Base-by-base conservation (phyloP, 2,888 invertebrate species). In the Petrophora chlorosata region DNA sequence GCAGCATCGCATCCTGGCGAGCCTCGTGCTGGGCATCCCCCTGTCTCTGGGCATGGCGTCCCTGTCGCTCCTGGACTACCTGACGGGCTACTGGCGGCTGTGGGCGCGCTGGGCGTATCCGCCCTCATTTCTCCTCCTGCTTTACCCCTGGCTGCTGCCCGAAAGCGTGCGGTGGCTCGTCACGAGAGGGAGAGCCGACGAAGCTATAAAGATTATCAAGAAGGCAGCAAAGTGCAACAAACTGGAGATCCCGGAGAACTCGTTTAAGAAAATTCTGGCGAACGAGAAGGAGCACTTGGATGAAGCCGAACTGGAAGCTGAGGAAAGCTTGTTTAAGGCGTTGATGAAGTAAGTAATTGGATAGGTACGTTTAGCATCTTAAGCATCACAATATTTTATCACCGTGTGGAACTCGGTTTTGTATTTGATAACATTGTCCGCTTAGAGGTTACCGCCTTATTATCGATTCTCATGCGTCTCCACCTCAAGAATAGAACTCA, bases 121-220 rank as follows among this genome's bases (percentile, higher is more conserved):
- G 0, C 96, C 96, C 0, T 92, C 94, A 0, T 76, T 95, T 32
- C 73, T 95, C 0, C 91, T 95, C 22, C 75, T 96, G 26, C 79
- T 92, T 10, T 94, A 95, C 69, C 92, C 93, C 22, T 94, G 94
- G 93, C 64, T 94, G 26, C 80, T 94, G 35, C 95, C 95, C 0
- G 95, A 95, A 84, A 95, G 95, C 35, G 91, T 94, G 22, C 91
- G 96, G 58, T 96, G 96, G 96, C 89, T 96, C 22, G 76, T 95
- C 8, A 92, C 94, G 3, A 92, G 93, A 54, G 93, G 93, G 2
- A 90, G 92, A 44, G 79, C 91, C 34, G 81, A 92, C 0, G 92
- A 94, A 50, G 95, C 95, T 0, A 91, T 92, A 44, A 73, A 70
- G 2, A 91, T 93, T 12, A 83, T 94, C 26, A 85, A 87, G 35